Conservation (phyloP, 2,888 invertebrate species). For the Cacoxenus indagator region DNA sequence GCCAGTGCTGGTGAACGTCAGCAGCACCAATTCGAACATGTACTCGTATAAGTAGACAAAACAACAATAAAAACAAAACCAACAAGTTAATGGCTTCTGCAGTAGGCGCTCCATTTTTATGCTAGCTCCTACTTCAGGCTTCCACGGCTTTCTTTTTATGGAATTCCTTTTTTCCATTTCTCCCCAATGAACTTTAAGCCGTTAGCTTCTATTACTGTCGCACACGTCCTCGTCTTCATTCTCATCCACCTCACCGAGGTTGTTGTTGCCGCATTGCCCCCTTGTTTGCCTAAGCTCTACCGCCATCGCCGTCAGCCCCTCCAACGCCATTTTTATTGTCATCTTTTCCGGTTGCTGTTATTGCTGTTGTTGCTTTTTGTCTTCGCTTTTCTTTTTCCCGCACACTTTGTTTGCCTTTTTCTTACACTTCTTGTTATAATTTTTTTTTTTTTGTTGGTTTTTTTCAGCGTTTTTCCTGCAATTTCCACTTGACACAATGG, state of each 20-base stretch:
- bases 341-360: slow-evolving; percentile 49
- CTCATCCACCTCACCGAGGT: neutral
- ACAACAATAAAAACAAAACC: slow-evolving; percentile 19
- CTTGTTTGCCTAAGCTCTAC: slow-evolving; percentile 37
- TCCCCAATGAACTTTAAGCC: slow-evolving; percentile 56
- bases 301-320: slow-evolving; percentile 23
- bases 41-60: neutral
- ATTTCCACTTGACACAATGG: slow-evolving; percentile 66
- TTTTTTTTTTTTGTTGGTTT: slow-evolving; percentile 32
- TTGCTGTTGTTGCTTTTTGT: neutral
- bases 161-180: slow-evolving; percentile 5
- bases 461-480: slow-evolving; percentile 42
- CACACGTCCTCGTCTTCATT: neutral
- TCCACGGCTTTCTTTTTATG: slow-evolving; percentile 44
- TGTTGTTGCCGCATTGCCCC: too few relatives aligned
- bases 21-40: slow-evolving; percentile 17
- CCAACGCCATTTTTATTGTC: slow-evolving; percentile 61
- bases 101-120: slow-evolving; percentile 1
- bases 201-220: slow-evolving; percentile 35
- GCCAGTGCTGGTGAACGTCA: neutral
- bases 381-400: slow-evolving; percentile 19
- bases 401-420: slow-evolving; percentile 48
- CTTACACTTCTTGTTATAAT: slow-evolving; percentile 32
- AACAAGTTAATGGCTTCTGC: slow-evolving; percentile 28
- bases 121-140: neutral